Evolutionary conservation across 2,113 vertebrate genomes (phyloP), one percentile per base, ranked within the genome.

Genomic region (Mobula hypostoma): DNA sequence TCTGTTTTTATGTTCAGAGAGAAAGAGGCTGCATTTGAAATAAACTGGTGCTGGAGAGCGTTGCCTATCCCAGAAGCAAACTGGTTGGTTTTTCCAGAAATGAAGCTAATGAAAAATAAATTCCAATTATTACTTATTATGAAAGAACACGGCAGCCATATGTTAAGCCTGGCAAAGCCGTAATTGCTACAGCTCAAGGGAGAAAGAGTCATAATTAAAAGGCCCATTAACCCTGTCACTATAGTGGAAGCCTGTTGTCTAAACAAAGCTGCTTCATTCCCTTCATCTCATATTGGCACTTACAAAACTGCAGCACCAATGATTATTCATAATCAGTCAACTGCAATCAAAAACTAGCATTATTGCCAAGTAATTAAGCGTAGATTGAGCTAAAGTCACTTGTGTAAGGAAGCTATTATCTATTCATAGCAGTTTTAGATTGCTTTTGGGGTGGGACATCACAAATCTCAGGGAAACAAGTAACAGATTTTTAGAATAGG

Each of bases 221-320:
- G 85, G 29, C 85, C 61, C 85, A 90, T 90, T 90, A 90, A 90
- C 85, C 85, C 85, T 90, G 61, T 90, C 85, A 32, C 61, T 90
- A 66, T 66, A 66, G 85, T 90, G 85, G 61, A 90, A 90, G 29
- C 1, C 85, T 90, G 58, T 68, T 68, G 85, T 32, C 85, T 32
- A n/a, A 90, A 63, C 29, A 90, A 68, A 68, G 61, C 61, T 90
- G 61, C 58, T n/a, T 90, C 29, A 90, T 32, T 7, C 63, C 29
- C 61, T 90, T 90, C 85, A 90, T 90, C 61, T 90, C 85, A 32
- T 36, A 36, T 36, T 90, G 85, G 85, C 85, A 66, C 14, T 66
- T 7, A 66, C 61, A 32, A 88, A 66, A 66, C 12, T 90, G 85
- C 29, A 90, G 61, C 61, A 32, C 61, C 63, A n/a, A 90, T 68